phyloP scores from a whole-genome alignment of 2,888 invertebrate species.

The Thymelicus acteon region DNA sequence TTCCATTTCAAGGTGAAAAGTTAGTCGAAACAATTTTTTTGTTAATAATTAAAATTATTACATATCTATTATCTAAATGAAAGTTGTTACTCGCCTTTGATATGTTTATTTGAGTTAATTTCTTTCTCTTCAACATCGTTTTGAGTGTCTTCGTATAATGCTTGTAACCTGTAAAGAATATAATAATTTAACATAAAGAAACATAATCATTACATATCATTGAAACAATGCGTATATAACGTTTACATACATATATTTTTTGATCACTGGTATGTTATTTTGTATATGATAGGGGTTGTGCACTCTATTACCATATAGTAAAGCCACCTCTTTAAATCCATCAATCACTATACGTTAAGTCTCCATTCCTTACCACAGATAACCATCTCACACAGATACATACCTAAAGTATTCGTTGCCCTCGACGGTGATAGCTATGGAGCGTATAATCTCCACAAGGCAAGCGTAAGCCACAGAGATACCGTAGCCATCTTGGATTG shows the following conservation, averaged over 20 bases:
- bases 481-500: conserved; percentile 98
- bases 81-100: conserved; percentile 14
- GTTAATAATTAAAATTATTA: too few species aligned
- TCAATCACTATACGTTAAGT: too few species aligned
- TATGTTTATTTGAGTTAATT: conserved; percentile 54
- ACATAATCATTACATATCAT: too few species aligned
- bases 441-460: conserved; percentile 95
- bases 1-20: too few species aligned
- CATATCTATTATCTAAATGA: not conserved
- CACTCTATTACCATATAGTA: too few species aligned
- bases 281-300: too few species aligned
- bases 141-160: conserved; percentile 70
- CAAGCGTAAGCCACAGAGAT: conserved; percentile 98
- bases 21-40: too few species aligned
- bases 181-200: not conserved
- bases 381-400: not conserved
- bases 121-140: conserved; percentile 71
- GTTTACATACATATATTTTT: too few species aligned
- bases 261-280: too few species aligned
- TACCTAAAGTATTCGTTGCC: conserved; percentile 82
- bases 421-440: conserved; percentile 90
- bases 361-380: too few species aligned
- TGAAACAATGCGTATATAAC: too few species aligned
- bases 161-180: conserved; percentile 62
- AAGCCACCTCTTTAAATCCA: too few species aligned